These are phyloP conservation scores for Nautilus pompilius DNA, from an alignment of 1,140 invertebrate species.

Conservation along the genomic window DNA sequence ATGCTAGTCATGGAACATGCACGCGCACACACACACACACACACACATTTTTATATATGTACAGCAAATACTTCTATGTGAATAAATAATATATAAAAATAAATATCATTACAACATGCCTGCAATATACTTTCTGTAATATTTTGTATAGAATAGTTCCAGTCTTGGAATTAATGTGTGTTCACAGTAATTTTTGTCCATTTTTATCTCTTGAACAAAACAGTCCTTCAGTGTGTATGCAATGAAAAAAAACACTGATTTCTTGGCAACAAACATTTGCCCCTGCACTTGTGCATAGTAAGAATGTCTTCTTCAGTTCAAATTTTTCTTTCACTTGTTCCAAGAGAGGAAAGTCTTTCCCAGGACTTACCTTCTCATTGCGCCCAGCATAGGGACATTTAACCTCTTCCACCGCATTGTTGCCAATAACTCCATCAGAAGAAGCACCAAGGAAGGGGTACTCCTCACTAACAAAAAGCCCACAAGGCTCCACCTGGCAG, in stretches of 20 bases:
- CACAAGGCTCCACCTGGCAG: not conserved
- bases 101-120: not conserved
- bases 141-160: slow-evolving; percentile 7
- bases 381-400: slow-evolving; percentile 19
- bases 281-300: slow-evolving; percentile 17
- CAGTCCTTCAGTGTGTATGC: slow-evolving; percentile 4
- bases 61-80: too few species aligned
- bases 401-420: slow-evolving; percentile 5
- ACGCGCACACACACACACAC: too few species aligned
- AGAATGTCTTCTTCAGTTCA: not conserved
- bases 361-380: slow-evolving; percentile 2
- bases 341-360: slow-evolving; percentile 4
- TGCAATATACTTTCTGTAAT: slow-evolving; percentile 9
- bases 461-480: slow-evolving; percentile 5
- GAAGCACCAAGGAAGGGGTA: slow-evolving; percentile 12
- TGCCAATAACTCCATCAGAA: slow-evolving; percentile 12
- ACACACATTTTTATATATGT: too few species aligned
- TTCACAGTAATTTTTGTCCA: slow-evolving; percentile 10
- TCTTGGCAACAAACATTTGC: slow-evolving; percentile 4
- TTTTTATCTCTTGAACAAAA: slow-evolving; percentile 6
- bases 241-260: slow-evolving; percentile 6
- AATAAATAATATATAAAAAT: too few species aligned
- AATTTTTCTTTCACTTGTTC: not conserved
- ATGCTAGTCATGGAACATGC: too few species aligned
- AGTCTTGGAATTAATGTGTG: slow-evolving; percentile 9